Base-by-base conservation (phyloP, 2,113 vertebrate species). In the Pomatorhinus ruficollis region DNA sequence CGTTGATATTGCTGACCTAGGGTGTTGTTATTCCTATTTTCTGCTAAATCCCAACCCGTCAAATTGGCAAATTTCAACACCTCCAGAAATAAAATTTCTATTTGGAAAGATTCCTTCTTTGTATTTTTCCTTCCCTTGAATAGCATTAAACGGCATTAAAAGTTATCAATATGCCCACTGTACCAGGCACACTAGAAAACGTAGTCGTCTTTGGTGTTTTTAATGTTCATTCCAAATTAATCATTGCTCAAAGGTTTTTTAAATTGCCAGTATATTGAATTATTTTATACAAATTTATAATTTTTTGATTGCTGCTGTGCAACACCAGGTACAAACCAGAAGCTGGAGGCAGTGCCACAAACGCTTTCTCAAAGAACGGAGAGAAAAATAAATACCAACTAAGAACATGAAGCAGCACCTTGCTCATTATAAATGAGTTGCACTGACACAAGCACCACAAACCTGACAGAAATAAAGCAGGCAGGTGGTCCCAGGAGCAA, bases 381-480 rank as follows among this genome's bases (percentile, higher is more conserved):
- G 2, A 83, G 49, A 75, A 76, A 79, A 92, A 76, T 0, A 0
- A 49, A 23, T 0, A 3, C 31, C 18, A 44, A 15, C 21, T 11
- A 40, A n/a, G 57, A 76, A n/a, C 1, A 0, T 0, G 18, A 35
- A 44, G 37, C 37, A 49, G 44, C 1, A 15, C 1, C 12, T 64
- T 60, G 23, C 19, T 56, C 15, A 47, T 66, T 17, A 21, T 6
- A 24, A 68, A 37, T 1, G 18, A 65, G 15, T 1, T 40, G 63
- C 14, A 11, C 19, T 15, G 50, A 8, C 25, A 7, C 1, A 6
- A 57, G 19, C 47, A 20, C 6, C 4, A 4, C 23, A 28, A 18
- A 35, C 11, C 33, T 8, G 16, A 10, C 47, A 82, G 56, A 69
- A 65, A 25, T 3, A 5, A 44, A 74, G 20, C 60, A 37, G 30